Evolutionary conservation across 1,140 invertebrate species (phyloP), one percentile per base, ranked within the genome.

Genomic region (Microplitis mediator): DNA sequence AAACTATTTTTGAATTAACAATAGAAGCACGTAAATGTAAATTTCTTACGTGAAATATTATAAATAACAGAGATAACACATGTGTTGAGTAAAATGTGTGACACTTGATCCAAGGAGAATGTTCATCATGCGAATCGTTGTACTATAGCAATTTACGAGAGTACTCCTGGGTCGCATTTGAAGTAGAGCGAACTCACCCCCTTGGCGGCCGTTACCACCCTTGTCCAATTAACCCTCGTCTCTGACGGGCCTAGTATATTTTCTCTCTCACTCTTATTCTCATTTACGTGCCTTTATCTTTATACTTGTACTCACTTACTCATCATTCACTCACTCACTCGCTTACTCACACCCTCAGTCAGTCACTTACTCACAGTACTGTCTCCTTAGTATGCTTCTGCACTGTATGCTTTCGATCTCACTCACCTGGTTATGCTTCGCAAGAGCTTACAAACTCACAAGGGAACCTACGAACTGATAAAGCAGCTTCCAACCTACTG

Each of bases 181-280:
- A 71, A 71, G 69, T 71, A 50, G 69, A 71, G 35, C 69, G 56
- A 36, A 23, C 62, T 32, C 16, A 50, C 62, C 62, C 69, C 51
- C 9, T 14, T 56, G 39, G 62, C 69, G 34, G 50, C 51, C 52
- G 69, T 71, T 65, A 71, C 69, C 69, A 71, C 62, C 69, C 69
- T 71, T 50, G 69, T 65, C 69, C 69, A 71, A 71, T 71, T 71
- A 71, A 71, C 69, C 62, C 61, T 54, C 36, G 62, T 65, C 51
- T 71, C n/a, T 14, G 62, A 65, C 69, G 69, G 69, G 69, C 69
- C 69, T 71, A 71, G 62, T 71, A 23, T 51, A 16, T n/a, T 54
- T 16, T 54, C 52, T 54, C 52, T 54, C 13, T 54, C 3, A 4
- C 67, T 50, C 36, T 63, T 65, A 39, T n/a, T 65, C 63, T 45